Evolutionary conservation across 1,140 invertebrate species (phyloP).

Genomic region (Trichogramma pretiosum): DNA sequence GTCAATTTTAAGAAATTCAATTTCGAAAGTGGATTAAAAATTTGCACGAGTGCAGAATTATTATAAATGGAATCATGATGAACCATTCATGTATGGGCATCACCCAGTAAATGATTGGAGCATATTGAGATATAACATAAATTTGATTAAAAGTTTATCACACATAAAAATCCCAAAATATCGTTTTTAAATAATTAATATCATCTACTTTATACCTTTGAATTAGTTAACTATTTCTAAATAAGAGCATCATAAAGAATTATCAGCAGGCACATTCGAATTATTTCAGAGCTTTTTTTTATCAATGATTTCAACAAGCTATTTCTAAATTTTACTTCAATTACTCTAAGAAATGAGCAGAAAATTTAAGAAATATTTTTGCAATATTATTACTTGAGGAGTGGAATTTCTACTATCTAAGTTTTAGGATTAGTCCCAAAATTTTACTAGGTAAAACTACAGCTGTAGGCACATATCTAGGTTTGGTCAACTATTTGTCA

Average conservation of each 20-base stretch:
- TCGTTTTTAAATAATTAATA: too few species aligned
- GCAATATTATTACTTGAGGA: slow-evolving; percentile 13
- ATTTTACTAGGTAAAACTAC: slow-evolving; percentile 15
- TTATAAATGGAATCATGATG: too few species aligned
- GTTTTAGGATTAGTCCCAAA: slow-evolving; percentile 9
- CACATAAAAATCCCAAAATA: too few species aligned
- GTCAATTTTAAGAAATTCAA: too few species aligned
- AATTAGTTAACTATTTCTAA: slow-evolving; percentile 35
- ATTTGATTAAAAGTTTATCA: too few species aligned
- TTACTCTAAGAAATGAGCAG: slow-evolving; percentile 20
- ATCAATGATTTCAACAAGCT: slow-evolving; percentile 12
- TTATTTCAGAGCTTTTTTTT: slow-evolving; percentile 35
- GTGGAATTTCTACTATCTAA: slow-evolving; percentile 14
- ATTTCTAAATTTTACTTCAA: slow-evolving; percentile 17
- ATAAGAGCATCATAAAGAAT: slow-evolving; percentile 42
- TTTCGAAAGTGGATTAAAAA: too few species aligned
- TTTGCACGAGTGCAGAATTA: too few species aligned
- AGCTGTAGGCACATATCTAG: slow-evolving; percentile 14
- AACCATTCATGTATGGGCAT: too few species aligned
- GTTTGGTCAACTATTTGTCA: slow-evolving; percentile 10
- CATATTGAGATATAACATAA: too few species aligned
- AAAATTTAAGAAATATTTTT: slow-evolving; percentile 11
- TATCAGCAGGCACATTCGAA: slow-evolving; percentile 44
- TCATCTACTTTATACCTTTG: slow-evolving; percentile 35
- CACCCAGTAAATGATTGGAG: too few species aligned